phyloP scores from a whole-genome alignment of 92 coral and sea anemone species.

The Umimayanthus kanabou region DNA sequence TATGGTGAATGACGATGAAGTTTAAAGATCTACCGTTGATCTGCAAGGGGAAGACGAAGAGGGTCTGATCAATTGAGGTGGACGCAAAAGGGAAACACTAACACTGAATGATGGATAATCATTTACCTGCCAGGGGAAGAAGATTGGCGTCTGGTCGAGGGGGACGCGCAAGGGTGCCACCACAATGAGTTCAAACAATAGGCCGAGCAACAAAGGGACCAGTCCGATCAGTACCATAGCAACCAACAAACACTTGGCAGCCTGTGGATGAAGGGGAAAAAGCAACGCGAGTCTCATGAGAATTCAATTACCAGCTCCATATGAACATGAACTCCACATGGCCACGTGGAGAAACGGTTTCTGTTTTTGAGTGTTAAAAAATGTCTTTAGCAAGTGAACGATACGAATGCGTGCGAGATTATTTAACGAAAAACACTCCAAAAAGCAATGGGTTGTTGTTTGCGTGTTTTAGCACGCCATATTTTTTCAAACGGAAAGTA shows the following conservation, averaged over 20 bases:
- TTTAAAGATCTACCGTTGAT: constrained; percentile 25
- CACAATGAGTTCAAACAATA: constrained; percentile 94
- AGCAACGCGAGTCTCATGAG: too few species aligned
- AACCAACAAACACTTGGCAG: constrained; percentile 75
- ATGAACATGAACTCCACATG: too few species aligned
- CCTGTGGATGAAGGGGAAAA: constrained; percentile 48
- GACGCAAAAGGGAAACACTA: constrained; percentile 74
- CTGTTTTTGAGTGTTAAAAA: too few species aligned
- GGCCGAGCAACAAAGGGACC: constrained; percentile 89
- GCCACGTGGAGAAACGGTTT: too few species aligned
- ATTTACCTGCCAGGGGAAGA: constrained; percentile 96
- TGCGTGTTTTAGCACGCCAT: too few species aligned
- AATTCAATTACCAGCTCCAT: not conserved
- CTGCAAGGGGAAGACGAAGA: constrained; percentile 92
- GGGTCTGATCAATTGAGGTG: constrained; percentile 90
- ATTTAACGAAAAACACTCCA: too few species aligned
- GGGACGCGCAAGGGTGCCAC: constrained; percentile 97
- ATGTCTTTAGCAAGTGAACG: too few species aligned
- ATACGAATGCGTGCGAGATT: too few species aligned
- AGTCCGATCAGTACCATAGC: constrained; percentile 87
- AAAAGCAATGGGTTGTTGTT: too few species aligned
- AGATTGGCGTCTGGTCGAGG: constrained; percentile 96
- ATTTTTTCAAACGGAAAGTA: too few species aligned
- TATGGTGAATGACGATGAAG: too few species aligned
- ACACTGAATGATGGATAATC: too few species aligned